A percentile compares a stretch with the other conserved stretches of the same genome.
Conservation (phyloP, 2,888 invertebrate genomes). For the Melanargia galathea region DNA sequence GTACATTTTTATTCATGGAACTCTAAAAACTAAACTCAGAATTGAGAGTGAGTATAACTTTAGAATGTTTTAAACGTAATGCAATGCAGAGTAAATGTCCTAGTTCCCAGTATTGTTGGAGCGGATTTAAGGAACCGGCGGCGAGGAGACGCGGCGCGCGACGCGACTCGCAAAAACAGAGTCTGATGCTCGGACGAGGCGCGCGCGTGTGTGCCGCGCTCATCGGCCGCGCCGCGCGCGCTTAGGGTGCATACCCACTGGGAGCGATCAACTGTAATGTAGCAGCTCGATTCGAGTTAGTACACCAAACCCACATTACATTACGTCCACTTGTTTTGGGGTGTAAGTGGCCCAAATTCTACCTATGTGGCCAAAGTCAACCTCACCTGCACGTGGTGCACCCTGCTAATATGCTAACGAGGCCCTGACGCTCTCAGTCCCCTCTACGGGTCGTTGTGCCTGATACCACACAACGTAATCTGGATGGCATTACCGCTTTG, state of each 20-base stretch:
- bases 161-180: conserved; percentile 75
- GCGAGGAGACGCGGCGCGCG: conserved; percentile 64
- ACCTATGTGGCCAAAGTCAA: no score
- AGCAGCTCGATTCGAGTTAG: no score
- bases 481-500: no score
- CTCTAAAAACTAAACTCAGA: neutral
- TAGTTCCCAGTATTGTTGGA: conserved; percentile 72
- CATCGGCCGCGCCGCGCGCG: conserved; percentile 24
- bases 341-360: no score
- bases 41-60: neutral
- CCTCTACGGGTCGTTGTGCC: no score
- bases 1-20: neutral
- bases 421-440: no score
- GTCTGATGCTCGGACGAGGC: conserved; percentile 61
- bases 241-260: neutral
- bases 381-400: no score
- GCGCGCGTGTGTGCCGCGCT: conserved; percentile 49
- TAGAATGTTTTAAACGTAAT: conserved; percentile 31
- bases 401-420: no score
- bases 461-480: no score
- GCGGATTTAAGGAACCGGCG: conserved; percentile 64
- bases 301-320: no score
- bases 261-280: neutral
- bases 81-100: conserved; percentile 58
- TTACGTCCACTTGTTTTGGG: no score